A percentile compares a stretch with the other conserved stretches of the same genome.
phyloP scores from a whole-genome alignment of 2,888 invertebrate genomes.

The Miltochrista miniata region DNA sequence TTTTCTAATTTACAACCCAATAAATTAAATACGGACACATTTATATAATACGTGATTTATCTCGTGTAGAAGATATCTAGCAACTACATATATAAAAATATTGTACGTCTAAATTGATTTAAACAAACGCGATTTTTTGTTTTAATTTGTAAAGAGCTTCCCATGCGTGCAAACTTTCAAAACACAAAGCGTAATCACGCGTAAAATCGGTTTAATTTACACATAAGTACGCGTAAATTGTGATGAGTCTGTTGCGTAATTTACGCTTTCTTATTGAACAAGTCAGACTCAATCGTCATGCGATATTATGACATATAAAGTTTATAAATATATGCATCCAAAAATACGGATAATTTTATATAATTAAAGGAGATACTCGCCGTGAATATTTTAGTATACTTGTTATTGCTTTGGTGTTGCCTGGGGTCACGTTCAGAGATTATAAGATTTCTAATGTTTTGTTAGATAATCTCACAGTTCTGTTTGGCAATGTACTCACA shows the following conservation, averaged over 20 bases:
- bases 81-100: too few relatives aligned
- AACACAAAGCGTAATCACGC: constrained; percentile 5
- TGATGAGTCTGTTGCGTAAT: constrained; percentile 14
- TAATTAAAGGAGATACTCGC: constrained; percentile 9
- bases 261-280: constrained; percentile 19
- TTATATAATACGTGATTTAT: too few relatives aligned
- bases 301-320: constrained; percentile 17
- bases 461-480: not conserved
- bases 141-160: not conserved
- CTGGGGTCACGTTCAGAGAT: constrained; percentile 1
- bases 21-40: too few relatives aligned
- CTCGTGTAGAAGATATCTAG: too few relatives aligned
- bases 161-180: constrained; percentile 4
- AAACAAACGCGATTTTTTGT: not conserved
- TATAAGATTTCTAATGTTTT: not conserved
- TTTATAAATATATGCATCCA: not conserved
- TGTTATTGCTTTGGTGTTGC: not conserved
- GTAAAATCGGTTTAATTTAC: constrained; percentile 9
- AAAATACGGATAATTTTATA: constrained; percentile 14
- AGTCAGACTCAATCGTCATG: constrained; percentile 11
- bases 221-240: constrained; percentile 12
- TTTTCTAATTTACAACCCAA: too few relatives aligned
- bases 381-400: constrained; percentile 2
- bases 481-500: not conserved
- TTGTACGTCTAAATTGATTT: not conserved